Base-by-base conservation (phyloP, 37 sponge, comb jelly and placozoan species). In the Lycopodina hypogea region DNA sequence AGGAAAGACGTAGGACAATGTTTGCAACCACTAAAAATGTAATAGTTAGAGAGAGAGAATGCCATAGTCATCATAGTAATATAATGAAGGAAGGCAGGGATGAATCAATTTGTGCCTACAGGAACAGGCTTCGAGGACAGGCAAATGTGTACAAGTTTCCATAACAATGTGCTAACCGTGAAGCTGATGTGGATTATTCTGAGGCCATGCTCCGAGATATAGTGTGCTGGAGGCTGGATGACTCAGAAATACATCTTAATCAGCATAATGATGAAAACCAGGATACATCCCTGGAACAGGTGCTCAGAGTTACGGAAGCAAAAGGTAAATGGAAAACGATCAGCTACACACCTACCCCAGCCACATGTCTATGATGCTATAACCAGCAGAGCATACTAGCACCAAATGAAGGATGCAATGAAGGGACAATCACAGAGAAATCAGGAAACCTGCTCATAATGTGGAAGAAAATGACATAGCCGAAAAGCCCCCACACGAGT, bases 51-150 rank as follows among this genome's bases (percentile, higher is more conserved):
- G 71, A 80, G 33, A 71, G n/a, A 80, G 48, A 80, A 80, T 57
- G 69, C 77, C 33, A 76, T 76, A 64, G 64, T 76, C 18, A 48
- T 64, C 32, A 76, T 63, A 28, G 77, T 68, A 56, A 68, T 69
- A 3, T 52, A 67, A 83, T 83, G 83, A 74, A 41, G 42, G 76
- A 83, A n/a, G 45, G 83, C 68, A 33, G 83, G 48, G 83, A 73
- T 81, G 82, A 81, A 41, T 66, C 80, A 79, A 30, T 70, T 0
- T 72, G 72, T 70, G 66, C 74, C n/a, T 81, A 50, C 24, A 74
- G 82, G n/a, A 63, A 66, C 65, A 81, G 82, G 24, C 66, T 81
- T 24, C 56, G 55, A 42, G 82, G 74, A 19, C 74, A 81, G 33
- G 74, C 74, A 24, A 72, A 74, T 26, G 9, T 45, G 14, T 81